Percentiles rank a stretch among this genome's conserved stretches.
phyloP scores from a whole-genome alignment of 2,797 vertebrate species.

The Sparidentex hasta region DNA sequence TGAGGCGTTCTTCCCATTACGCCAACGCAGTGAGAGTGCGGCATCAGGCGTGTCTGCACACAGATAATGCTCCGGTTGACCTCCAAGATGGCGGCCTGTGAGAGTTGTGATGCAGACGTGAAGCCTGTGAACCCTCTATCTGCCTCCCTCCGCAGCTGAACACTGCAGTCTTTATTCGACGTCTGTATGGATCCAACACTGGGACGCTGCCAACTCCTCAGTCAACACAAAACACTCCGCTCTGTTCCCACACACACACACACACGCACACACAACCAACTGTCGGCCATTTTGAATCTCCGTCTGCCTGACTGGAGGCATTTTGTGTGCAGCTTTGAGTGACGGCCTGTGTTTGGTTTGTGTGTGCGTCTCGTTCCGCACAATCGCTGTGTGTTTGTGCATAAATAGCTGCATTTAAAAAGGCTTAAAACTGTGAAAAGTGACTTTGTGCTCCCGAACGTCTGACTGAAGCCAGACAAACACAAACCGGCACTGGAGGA shows the following conservation, averaged over 20 bases:
- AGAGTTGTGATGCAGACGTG: conserved; percentile 18
- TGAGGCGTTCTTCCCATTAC: neutral
- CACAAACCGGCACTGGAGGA: neutral
- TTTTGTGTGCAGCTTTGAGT: conserved; percentile 71
- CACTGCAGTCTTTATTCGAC: conserved; percentile 69
- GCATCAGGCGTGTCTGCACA: conserved; percentile 6
- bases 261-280: conserved; percentile 45
- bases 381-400: conserved; percentile 55
- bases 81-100: conserved; percentile 43
- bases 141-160: conserved; percentile 46
- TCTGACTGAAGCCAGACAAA: conserved; percentile 26
- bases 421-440: conserved; percentile 44
- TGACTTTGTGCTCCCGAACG: conserved; percentile 48
- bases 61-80: conserved; percentile 12
- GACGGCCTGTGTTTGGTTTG: conserved; percentile 63
- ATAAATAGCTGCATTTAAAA: conserved; percentile 36
- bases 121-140: conserved; percentile 32
- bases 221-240: conserved; percentile 70
- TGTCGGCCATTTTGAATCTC: conserved; percentile 73
- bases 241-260: conserved; percentile 44
- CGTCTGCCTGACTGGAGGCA: conserved; percentile 74
- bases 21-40: neutral
- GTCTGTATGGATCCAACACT: conserved; percentile 71
- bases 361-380: conserved; percentile 30
- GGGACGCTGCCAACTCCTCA: conserved; percentile 75